phyloP scores from a whole-genome alignment of 2,888 invertebrate genomes.

The Drosophila atripex region DNA sequence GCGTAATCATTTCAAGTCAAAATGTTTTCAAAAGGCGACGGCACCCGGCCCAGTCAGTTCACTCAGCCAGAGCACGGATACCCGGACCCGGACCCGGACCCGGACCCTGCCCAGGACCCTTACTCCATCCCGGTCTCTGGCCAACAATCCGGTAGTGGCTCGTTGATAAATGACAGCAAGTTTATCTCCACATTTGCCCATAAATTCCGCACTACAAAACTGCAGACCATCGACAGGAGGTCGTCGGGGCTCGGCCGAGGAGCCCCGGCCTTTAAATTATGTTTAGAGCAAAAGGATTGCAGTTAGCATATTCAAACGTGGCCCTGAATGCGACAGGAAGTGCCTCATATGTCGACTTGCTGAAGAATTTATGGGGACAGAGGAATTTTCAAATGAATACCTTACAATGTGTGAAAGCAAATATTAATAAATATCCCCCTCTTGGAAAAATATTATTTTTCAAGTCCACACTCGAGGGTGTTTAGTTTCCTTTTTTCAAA shows the following conservation, averaged over 20 bases:
- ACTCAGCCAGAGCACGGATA: constrained; percentile 12
- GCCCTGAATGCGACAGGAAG: constrained; percentile 24
- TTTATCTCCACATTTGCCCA: constrained; percentile 74
- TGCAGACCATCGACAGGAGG: constrained; percentile 63
- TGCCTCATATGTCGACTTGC: constrained; percentile 32
- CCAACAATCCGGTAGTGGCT: constrained; percentile 53
- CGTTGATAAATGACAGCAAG: constrained; percentile 76
- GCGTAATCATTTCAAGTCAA: constrained; percentile 78
- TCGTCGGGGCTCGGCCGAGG: constrained; percentile 1
- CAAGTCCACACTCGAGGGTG: background rate
- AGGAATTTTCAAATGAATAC: constrained; percentile 27
- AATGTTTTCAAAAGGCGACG: constrained; percentile 57
- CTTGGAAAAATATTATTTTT: background rate
- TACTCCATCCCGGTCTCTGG: constrained; percentile 22
- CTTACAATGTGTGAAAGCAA: constrained; percentile 18
- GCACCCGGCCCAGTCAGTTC: constrained; percentile 13
- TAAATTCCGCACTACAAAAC: constrained; percentile 74
- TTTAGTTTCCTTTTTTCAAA: background rate
- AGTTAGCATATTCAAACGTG: constrained; percentile 38
- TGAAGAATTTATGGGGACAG: constrained; percentile 15
- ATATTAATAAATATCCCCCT: background rate
- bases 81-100: constrained; percentile 9
- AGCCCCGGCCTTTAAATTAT: constrained; percentile 31
- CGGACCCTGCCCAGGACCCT: background rate
- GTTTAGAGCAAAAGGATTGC: constrained; percentile 45